phyloP scores from a whole-genome alignment of 2,113 vertebrate species.

The Heterocephalus glaber region DNA sequence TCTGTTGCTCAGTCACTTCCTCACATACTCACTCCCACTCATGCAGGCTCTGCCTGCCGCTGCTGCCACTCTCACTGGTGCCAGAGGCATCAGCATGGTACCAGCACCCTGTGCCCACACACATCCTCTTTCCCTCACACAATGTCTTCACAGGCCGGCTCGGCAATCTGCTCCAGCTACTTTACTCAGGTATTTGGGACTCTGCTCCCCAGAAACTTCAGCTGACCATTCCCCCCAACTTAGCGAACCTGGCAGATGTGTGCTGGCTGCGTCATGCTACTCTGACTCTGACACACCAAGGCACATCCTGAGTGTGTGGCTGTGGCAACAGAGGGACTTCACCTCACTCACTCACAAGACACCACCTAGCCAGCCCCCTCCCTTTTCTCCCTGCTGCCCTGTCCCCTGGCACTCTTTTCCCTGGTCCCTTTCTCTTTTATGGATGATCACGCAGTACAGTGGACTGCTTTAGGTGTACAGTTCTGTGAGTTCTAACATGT shows the following conservation, averaged over 20 bases:
- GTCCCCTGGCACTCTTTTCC: background rate
- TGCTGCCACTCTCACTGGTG: too few species aligned
- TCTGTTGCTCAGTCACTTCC: background rate
- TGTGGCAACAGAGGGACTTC: background rate
- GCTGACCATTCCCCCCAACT: background rate
- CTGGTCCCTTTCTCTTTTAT: background rate
- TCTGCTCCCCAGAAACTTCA: background rate
- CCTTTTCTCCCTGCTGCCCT: background rate
- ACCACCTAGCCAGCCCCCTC: background rate
- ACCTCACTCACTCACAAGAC: background rate
- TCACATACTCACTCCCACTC: background rate
- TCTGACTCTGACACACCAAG: rapidly evolving
- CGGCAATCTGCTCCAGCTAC: background rate
- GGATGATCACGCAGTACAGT: background rate
- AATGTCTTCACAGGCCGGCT: background rate
- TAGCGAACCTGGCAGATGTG: background rate
- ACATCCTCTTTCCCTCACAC: background rate
- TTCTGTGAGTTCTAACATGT: background rate
- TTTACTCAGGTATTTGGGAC: background rate
- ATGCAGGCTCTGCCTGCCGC: background rate
- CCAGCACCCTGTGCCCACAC: background rate
- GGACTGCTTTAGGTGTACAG: background rate
- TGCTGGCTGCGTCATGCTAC: rapidly evolving
- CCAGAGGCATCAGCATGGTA: background rate
- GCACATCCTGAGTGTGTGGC: background rate